These are phyloP conservation scores for Amblyraja radiata DNA, from an alignment of 2,797 vertebrate species.

Conservation along the genomic window DNA sequence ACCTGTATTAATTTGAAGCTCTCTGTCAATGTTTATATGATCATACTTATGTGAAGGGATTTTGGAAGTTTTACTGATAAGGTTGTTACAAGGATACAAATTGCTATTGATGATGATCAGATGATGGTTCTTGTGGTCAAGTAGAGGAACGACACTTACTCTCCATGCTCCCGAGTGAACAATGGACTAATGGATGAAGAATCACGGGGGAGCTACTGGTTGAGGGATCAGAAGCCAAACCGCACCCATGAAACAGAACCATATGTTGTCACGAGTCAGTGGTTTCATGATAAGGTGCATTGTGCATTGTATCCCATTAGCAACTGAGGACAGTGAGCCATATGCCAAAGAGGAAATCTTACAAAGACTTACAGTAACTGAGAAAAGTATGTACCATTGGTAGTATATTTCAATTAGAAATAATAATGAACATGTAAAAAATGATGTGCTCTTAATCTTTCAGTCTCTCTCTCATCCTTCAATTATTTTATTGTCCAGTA, in stretches of 20 bases:
- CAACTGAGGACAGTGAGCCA: neutral
- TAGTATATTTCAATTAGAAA: neutral
- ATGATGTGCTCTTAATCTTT: neutral
- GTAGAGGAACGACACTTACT: neutral
- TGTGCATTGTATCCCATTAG: neutral
- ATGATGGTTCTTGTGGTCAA: neutral
- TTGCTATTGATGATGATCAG: neutral
- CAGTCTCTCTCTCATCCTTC: neutral
- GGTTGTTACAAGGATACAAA: too few species aligned
- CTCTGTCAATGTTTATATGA: neutral
- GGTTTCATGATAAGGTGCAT: neutral
- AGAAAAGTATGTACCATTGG: neutral
- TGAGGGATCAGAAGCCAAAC: neutral
- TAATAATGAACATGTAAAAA: neutral
- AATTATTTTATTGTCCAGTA: neutral
- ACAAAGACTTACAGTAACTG: neutral
- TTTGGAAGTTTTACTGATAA: neutral
- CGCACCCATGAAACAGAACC: neutral
- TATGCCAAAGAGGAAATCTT: neutral
- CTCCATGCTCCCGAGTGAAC: neutral
- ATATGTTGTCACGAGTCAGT: neutral
- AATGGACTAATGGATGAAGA: neutral
- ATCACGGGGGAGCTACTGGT: neutral
- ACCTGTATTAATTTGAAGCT: neutral
- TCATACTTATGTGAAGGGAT: neutral